These are phyloP conservation scores for Lycocerus yunnanus DNA, from an alignment of 2,888 invertebrate genomes.

Conservation along the genomic window DNA sequence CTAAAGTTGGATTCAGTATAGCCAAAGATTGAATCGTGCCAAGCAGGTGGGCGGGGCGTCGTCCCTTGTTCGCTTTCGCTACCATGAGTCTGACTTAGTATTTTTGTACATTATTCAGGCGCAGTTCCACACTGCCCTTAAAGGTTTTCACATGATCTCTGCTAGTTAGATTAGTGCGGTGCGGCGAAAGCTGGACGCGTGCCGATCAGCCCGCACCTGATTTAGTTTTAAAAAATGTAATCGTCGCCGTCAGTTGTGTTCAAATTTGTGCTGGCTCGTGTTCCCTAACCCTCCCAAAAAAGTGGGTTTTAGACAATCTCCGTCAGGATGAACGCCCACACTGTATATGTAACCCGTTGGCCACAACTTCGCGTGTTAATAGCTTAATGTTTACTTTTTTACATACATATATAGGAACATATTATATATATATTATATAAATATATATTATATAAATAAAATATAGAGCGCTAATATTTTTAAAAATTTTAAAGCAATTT, in stretches of 20 bases:
- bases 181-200: slow-evolving; percentile 51
- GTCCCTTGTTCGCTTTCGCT: slow-evolving; percentile 52
- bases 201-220: slow-evolving; percentile 53
- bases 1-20: slow-evolving; percentile 54
- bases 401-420: slow-evolving; percentile 30
- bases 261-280: slow-evolving; percentile 28
- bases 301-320: slow-evolving; percentile 17
- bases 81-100: slow-evolving; percentile 46
- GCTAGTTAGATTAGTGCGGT: slow-evolving; percentile 54
- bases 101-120: slow-evolving; percentile 38
- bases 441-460: slow-evolving; percentile 6
- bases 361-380: slow-evolving; percentile 45
- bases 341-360: slow-evolving; percentile 32
- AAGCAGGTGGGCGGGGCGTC: slow-evolving; percentile 44
- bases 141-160: slow-evolving; percentile 58
- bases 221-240: slow-evolving; percentile 34
- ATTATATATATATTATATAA: slow-evolving; percentile 22
- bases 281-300: not conserved
- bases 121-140: slow-evolving; percentile 44
- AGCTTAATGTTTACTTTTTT: slow-evolving; percentile 49
- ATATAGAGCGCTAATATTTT: slow-evolving; percentile 52
- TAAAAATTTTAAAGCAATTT: slow-evolving; percentile 55
- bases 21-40: slow-evolving; percentile 53
- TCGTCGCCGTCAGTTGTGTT: slow-evolving; percentile 35
- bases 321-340: slow-evolving; percentile 26